Evolutionary conservation across 2,797 vertebrate genomes (phyloP).

Genomic region (Apogon hyalosoma): DNA sequence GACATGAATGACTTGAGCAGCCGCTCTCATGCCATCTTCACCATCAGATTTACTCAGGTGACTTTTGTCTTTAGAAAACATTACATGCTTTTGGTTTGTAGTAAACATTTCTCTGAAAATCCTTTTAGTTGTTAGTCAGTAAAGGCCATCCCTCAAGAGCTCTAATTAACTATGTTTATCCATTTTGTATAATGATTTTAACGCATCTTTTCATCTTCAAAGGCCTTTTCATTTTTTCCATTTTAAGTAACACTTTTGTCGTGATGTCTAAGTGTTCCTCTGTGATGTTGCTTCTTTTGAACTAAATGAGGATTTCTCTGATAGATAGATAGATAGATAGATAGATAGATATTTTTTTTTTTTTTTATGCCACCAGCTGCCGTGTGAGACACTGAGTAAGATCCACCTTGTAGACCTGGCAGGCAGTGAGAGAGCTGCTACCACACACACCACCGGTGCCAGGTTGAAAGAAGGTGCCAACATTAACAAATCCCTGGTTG

Average conservation of each 20-base stretch:
- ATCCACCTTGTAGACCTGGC: constrained; percentile 97
- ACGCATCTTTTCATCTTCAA: constrained; percentile 43
- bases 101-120: constrained; percentile 3
- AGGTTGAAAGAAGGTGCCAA: constrained; percentile 94
- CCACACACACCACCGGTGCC: constrained; percentile 86
- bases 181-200: constrained; percentile 27
- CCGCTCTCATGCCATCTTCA: constrained; percentile 94
- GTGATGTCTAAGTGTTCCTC: constrained; percentile 36
- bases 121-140: constrained; percentile 10
- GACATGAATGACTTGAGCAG: constrained; percentile 94
- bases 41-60: constrained; percentile 95
- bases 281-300: constrained; percentile 44
- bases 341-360: no score
- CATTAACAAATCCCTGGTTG: constrained; percentile 96
- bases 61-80: not conserved
- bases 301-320: constrained; percentile 1
- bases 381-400: constrained; percentile 93
- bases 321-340: no score
- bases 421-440: constrained; percentile 92
- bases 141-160: constrained; percentile 41
- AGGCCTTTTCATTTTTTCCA: constrained; percentile 10
- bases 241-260: constrained; percentile 35
- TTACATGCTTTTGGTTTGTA: constrained; percentile 1
- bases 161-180: constrained; percentile 50
- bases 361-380: constrained; percentile 89